A percentile compares a stretch with the other conserved stretches of the same genome.
These are phyloP conservation scores for Bergia sp. DNA, from an alignment of 92 coral and sea anemone species.

Conservation along the genomic window DNA sequence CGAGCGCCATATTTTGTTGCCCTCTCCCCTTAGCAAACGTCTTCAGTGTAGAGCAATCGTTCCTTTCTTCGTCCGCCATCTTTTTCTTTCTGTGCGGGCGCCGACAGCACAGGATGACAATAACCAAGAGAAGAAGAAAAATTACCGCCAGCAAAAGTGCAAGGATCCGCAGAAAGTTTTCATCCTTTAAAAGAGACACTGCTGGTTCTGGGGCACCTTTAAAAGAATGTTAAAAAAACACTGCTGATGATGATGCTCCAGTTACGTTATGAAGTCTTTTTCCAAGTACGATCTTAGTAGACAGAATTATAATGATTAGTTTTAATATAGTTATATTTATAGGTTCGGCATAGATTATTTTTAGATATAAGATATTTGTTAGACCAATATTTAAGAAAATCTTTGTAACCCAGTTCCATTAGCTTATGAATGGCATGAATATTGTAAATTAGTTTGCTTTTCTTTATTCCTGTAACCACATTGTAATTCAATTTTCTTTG, in stretches of 20 bases:
- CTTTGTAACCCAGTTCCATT: too few relatives aligned
- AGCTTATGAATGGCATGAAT: too few relatives aligned
- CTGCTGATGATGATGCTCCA: not conserved
- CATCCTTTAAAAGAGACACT: constrained; percentile 10
- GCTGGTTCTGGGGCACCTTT: not conserved
- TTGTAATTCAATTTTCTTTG: too few relatives aligned
- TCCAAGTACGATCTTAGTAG: too few relatives aligned
- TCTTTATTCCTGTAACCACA: too few relatives aligned
- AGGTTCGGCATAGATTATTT: too few relatives aligned
- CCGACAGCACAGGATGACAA: constrained; percentile 25
- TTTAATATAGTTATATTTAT: too few relatives aligned
- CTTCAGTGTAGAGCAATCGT: constrained; percentile 10
- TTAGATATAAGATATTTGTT: too few relatives aligned
- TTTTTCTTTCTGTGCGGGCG: constrained; percentile 5
- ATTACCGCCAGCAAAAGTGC: constrained; percentile 19
- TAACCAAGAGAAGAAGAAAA: constrained; percentile 10
- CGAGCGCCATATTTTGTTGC: not conserved
- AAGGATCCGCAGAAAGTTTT: constrained; percentile 16
- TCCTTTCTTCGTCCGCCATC: constrained; percentile 24
- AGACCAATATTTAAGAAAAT: too few relatives aligned
- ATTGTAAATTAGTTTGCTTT: too few relatives aligned
- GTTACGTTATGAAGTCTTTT: too few relatives aligned
- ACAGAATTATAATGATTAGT: too few relatives aligned
- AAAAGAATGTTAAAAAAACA: not conserved
- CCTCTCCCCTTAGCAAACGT: constrained; percentile 39